Evolutionary conservation across 2,113 vertebrate species (phyloP).

Genomic region (Alectura lathami): DNA sequence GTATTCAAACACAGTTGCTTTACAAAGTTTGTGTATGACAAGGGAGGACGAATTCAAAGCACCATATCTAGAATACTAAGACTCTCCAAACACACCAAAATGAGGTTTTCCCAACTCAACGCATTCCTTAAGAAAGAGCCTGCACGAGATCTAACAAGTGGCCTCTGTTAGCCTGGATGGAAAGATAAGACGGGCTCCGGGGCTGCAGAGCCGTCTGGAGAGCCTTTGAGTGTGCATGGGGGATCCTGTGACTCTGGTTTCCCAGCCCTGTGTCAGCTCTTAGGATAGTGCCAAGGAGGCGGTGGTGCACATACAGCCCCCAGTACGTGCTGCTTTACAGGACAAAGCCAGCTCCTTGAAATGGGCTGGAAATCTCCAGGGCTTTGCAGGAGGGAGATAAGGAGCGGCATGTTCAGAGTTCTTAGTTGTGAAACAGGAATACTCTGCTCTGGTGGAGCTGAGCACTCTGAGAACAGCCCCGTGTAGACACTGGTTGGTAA

Average conservation of each 20-base stretch:
- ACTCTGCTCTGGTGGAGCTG: not conserved
- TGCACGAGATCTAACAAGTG: not conserved
- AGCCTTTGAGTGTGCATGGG: not conserved
- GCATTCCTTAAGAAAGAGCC: not conserved
- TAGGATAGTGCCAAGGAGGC: not conserved
- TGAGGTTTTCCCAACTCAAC: not conserved
- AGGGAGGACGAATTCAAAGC: not conserved
- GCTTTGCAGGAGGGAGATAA: constrained; percentile 7
- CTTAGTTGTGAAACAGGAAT: not conserved
- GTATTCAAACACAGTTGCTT: not conserved
- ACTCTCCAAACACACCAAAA: not conserved
- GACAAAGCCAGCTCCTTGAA: not conserved
- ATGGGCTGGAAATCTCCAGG: not conserved
- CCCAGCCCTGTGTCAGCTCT: not conserved
- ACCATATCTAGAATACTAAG: not conserved
- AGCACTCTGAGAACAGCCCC: not conserved
- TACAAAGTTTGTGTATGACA: not conserved
- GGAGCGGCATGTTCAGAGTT: not conserved
- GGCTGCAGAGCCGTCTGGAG: not conserved
- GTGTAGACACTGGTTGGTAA: not conserved
- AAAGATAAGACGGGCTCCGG: not conserved
- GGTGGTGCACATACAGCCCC: not conserved
- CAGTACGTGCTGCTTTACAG: not conserved
- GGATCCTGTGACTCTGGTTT: not conserved
- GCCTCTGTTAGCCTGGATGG: not conserved